phyloP scores from a whole-genome alignment of 2,113 vertebrate genomes.

The Lasiurus cinereus region DNA sequence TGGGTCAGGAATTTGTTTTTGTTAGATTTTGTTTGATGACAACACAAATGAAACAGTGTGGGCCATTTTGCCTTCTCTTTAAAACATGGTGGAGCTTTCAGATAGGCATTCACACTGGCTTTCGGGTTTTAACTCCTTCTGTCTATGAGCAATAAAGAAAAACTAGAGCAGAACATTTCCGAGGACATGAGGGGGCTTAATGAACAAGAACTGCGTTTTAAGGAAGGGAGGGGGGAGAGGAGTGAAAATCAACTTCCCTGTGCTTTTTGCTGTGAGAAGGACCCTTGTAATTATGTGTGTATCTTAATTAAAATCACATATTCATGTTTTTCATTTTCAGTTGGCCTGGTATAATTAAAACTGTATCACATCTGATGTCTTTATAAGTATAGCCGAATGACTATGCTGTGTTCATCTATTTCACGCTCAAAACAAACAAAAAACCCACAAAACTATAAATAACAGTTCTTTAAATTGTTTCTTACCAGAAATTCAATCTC shows the following conservation, averaged over 20 bases:
- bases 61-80: constrained; percentile 46
- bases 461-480: constrained; percentile 43
- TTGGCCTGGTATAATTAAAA: constrained; percentile 79
- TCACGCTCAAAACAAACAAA: constrained; percentile 42
- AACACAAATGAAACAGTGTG: constrained; percentile 20
- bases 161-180: constrained; percentile 78
- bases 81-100: constrained; percentile 25
- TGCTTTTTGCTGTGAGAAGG: constrained; percentile 73
- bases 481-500: constrained; percentile 57
- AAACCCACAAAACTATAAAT: background rate
- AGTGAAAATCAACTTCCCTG: constrained; percentile 45
- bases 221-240: background rate
- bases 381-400: constrained; percentile 66
- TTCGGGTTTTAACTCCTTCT: constrained; percentile 68
- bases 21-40: background rate
- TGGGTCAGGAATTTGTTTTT: background rate
- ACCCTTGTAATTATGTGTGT: constrained; percentile 65
- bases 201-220: constrained; percentile 72
- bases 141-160: constrained; percentile 79
- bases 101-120: constrained; percentile 25
- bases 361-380: constrained; percentile 69
- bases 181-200: constrained; percentile 69
- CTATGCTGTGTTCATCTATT: constrained; percentile 49
- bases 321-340: constrained; percentile 73
- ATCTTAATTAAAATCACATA: constrained; percentile 79